phyloP scores from a whole-genome alignment of 2,888 invertebrate species.

The Dicyrtomina minuta region DNA sequence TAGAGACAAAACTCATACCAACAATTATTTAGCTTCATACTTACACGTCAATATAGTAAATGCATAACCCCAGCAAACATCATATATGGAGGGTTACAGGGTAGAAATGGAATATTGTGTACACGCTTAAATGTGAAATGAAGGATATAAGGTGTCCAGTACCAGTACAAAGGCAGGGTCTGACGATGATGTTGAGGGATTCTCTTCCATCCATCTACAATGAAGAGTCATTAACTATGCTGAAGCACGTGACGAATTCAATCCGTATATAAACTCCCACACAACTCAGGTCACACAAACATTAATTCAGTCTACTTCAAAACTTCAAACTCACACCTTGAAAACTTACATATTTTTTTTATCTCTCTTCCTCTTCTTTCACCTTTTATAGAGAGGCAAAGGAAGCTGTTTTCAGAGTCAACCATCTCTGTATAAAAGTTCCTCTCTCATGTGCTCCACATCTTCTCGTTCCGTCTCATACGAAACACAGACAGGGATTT shows the following conservation, averaged over 20 bases:
- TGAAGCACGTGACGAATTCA: constrained; percentile 52
- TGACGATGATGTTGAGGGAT: too few species aligned
- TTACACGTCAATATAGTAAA: too few species aligned
- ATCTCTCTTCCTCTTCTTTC: constrained; percentile 21
- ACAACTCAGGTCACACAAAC: constrained; percentile 49
- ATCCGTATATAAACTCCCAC: constrained; percentile 53
- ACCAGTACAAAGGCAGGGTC: too few species aligned
- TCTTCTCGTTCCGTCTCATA: not conserved
- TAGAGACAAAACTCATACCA: too few species aligned
- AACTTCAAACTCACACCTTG: constrained; percentile 42
- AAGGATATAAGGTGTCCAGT: too few species aligned
- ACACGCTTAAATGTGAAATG: too few species aligned
- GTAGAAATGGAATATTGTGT: too few species aligned
- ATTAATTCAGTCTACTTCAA: constrained; percentile 51
- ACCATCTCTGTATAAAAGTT: constrained; percentile 25
- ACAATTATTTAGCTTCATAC: too few species aligned
- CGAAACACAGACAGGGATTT: constrained; percentile 2
- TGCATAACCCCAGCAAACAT: too few species aligned
- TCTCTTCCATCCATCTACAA: constrained; percentile 29
- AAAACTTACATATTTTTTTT: constrained; percentile 31
- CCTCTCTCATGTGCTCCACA: constrained; percentile 23
- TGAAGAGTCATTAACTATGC: constrained; percentile 51
- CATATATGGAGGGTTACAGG: too few species aligned
- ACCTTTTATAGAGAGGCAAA: constrained; percentile 26
- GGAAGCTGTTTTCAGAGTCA: constrained; percentile 6